Percentiles rank a stretch among this genome's conserved stretches.
These are phyloP conservation scores for Caenorhabditis imperialis DNA, from an alignment of 2,888 invertebrate genomes.

Conservation along the genomic window DNA sequence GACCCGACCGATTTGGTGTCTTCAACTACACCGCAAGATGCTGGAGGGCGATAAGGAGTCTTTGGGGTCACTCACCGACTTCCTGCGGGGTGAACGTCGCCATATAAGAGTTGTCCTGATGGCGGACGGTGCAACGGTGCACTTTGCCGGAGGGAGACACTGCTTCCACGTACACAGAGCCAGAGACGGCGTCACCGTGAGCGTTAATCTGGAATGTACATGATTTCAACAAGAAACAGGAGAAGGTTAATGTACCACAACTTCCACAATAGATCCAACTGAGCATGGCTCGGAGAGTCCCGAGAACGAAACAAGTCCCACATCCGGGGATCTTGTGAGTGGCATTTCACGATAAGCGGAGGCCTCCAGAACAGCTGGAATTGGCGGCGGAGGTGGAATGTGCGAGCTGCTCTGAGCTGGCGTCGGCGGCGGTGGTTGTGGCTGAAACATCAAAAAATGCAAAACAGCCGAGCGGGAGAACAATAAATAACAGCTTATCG, in stretches of 20 bases:
- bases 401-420: constrained; percentile 31
- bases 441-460: no score
- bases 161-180: constrained; percentile 91
- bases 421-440: constrained; percentile 25
- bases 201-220: constrained; percentile 81
- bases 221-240: neutral
- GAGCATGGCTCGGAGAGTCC: constrained; percentile 94
- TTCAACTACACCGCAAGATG: constrained; percentile 40
- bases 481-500: constrained; percentile 16
- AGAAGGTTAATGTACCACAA: constrained; percentile 82
- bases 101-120: constrained; percentile 87
- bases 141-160: constrained; percentile 90
- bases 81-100: constrained; percentile 97
- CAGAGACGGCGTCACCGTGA: constrained; percentile 83
- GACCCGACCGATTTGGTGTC: constrained; percentile 40
- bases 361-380: constrained; percentile 57
- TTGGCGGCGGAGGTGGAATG: constrained; percentile 49
- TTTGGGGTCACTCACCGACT: constrained; percentile 83
- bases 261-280: constrained; percentile 93
- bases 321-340: constrained; percentile 53
- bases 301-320: constrained; percentile 80
- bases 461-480: no score
- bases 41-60: constrained; percentile 15
- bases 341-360: constrained; percentile 61
- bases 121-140: constrained; percentile 84